Evolutionary conservation across 2,797 vertebrate species (phyloP).

Genomic region (Mustela erminea): DNA sequence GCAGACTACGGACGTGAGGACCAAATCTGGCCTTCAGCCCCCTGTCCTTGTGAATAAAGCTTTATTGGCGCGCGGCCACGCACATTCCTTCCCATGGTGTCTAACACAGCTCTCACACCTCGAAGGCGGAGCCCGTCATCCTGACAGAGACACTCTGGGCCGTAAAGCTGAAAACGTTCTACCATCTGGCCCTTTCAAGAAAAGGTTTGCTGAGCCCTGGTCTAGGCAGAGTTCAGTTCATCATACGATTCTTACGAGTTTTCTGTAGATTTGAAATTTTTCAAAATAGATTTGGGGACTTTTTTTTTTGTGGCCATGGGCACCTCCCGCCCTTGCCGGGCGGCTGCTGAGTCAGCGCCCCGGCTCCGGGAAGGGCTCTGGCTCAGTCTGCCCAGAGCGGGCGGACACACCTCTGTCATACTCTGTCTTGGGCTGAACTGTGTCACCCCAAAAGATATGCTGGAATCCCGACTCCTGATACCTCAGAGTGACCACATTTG

Average conservation of each 20-base stretch:
- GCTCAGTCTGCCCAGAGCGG: not conserved
- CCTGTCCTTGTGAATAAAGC: no score
- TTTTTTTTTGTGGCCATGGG: not conserved
- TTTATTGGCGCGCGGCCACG: no score
- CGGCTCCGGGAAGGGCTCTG: not conserved
- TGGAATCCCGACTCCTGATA: not conserved
- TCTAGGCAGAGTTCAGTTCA: not conserved
- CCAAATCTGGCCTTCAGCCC: not conserved
- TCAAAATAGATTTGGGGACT: not conserved
- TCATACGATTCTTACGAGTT: not conserved
- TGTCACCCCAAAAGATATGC: not conserved
- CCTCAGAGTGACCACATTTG: not conserved
- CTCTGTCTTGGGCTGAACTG: not conserved
- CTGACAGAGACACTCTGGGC: not conserved
- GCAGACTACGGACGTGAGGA: not conserved
- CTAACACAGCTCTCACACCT: not conserved
- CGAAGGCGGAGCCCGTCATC: not conserved
- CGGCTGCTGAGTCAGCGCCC: not conserved
- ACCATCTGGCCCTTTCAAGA: not conserved
- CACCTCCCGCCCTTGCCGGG: not conserved
- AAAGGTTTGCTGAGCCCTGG: not conserved
- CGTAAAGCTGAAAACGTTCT: not conserved
- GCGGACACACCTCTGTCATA: not conserved
- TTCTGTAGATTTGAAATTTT: not conserved
- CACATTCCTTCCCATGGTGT: no score